These are phyloP conservation scores for Hirudo medicinalis DNA, from an alignment of 1,140 invertebrate genomes.

Conservation along the genomic window DNA sequence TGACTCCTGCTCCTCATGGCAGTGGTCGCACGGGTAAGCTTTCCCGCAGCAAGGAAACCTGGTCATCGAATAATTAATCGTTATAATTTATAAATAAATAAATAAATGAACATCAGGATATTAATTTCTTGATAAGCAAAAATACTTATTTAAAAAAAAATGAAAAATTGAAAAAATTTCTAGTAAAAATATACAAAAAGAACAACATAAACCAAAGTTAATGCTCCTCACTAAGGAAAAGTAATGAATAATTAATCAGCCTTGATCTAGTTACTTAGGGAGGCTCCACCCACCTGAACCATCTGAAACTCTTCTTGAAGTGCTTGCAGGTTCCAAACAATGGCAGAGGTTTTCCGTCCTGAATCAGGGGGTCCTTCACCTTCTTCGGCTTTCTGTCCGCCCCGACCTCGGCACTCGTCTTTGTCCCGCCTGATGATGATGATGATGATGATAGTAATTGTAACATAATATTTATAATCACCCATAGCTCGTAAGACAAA, in stretches of 20 bases:
- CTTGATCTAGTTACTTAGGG: not conserved
- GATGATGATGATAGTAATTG: not conserved
- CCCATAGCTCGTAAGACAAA: no score
- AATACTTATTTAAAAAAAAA: no score
- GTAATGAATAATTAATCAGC: not conserved
- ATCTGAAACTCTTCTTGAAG: constrained; percentile 43
- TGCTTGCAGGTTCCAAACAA: constrained; percentile 40
- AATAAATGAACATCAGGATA: no score
- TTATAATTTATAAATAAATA: no score
- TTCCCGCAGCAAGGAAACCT: constrained; percentile 44
- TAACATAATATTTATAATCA: not conserved
- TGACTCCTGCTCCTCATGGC: constrained; percentile 40
- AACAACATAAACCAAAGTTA: not conserved
- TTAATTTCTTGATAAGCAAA: no score
- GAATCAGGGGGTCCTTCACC: constrained; percentile 34
- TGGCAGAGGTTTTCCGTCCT: constrained; percentile 39
- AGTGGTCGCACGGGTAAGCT: constrained; percentile 41
- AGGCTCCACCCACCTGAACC: constrained; percentile 34
- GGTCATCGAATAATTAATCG: not conserved
- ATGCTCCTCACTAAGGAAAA: not conserved
- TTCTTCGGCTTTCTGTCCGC: constrained; percentile 22
- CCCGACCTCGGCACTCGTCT: constrained; percentile 16
- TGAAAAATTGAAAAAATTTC: no score
- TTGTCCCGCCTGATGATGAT: not conserved
- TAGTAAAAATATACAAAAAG: not conserved